Percentiles rank a stretch among this genome's conserved stretches.
Conservation (phyloP, 2,797 vertebrate genomes). For the Rousettus madagascariensis region DNA sequence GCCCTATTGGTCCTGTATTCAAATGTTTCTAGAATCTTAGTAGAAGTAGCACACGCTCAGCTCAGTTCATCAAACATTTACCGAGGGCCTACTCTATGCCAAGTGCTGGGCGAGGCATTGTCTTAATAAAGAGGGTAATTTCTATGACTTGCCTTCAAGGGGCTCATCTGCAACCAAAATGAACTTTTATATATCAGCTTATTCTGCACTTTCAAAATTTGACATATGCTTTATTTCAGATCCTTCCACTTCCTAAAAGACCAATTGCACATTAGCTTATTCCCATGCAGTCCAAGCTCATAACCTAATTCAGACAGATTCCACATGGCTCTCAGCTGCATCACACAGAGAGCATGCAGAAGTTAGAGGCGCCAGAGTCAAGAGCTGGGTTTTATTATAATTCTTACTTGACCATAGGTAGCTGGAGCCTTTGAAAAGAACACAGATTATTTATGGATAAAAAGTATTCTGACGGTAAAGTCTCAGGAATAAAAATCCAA, state of each 20-base stretch:
- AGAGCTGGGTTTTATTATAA: neutral
- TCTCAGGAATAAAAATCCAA: slow-evolving; percentile 43
- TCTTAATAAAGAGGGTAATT: neutral
- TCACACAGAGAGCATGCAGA: neutral
- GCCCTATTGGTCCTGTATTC: neutral
- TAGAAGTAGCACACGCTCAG: no score
- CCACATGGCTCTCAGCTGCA: neutral
- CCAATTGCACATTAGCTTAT: neutral
- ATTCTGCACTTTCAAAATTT: neutral
- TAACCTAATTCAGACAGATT: neutral
- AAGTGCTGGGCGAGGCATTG: neutral
- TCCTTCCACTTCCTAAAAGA: neutral
- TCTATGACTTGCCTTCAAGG: neutral
- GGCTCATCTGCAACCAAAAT: neutral
- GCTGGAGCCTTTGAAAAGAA: neutral
- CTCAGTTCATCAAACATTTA: neutral
- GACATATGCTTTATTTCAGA: neutral
- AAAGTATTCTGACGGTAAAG: neutral
- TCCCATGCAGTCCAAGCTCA: neutral
- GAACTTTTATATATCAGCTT: neutral
- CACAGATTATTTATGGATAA: slow-evolving; percentile 16
- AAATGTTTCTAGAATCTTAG: neutral
- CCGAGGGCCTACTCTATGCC: neutral
- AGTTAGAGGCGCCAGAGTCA: neutral
- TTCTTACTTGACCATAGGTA: neutral